Evolutionary conservation across 2,797 vertebrate genomes (phyloP).

Genomic region (Notolabrus celidotus): DNA sequence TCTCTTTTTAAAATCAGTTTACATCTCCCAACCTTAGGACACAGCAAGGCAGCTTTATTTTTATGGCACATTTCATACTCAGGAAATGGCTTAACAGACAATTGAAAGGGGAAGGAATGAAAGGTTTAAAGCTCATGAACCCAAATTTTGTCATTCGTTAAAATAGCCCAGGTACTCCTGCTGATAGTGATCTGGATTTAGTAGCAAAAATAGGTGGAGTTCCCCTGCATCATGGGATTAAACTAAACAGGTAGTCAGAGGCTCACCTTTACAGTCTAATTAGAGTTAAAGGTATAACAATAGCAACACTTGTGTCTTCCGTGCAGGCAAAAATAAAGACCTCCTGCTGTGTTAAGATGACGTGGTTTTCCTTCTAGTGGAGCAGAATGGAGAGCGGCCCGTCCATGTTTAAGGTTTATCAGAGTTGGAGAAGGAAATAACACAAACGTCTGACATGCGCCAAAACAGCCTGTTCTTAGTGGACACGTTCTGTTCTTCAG

Average conservation of each 20-base stretch:
- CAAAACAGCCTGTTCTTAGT: conserved; percentile 21
- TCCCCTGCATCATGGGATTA: no score
- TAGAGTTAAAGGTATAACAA: not conserved
- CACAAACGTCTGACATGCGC: conserved; percentile 1
- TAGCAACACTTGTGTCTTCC: not conserved
- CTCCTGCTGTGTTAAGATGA: not conserved
- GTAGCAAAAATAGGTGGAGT: no score
- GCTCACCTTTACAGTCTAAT: conserved; percentile 3
- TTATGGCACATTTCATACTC: no score
- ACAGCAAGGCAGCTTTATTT: no score
- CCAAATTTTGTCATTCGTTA: no score
- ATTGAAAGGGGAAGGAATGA: no score
- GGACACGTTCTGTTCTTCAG: conserved; percentile 2
- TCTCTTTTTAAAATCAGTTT: no score
- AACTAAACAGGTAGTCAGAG: not conserved
- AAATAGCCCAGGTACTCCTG: no score
- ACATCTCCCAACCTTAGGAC: no score
- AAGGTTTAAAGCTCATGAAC: no score
- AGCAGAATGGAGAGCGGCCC: not conserved
- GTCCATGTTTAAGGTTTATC: not conserved
- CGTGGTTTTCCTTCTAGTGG: not conserved
- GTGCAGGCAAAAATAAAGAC: conserved; percentile 5
- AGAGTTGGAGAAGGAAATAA: not conserved
- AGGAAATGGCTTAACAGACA: no score
- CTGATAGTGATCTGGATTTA: no score